Evolutionary conservation across 2,888 invertebrate species (phyloP).

Genomic region (Tiphia femorata): DNA sequence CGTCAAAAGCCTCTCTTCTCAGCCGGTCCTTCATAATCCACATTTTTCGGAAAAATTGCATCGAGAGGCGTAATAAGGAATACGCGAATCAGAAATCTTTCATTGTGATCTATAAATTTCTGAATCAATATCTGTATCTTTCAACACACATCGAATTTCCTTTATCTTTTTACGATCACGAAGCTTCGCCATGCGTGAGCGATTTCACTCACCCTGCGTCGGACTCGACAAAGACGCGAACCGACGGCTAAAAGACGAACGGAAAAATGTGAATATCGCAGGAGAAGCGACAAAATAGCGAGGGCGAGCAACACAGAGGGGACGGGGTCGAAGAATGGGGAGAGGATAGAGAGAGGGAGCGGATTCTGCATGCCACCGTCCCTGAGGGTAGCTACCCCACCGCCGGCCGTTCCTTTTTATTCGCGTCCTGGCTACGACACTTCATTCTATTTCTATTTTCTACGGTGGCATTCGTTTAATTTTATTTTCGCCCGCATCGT

Average conservation of each 20-base stretch:
- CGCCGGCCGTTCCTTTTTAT: constrained; percentile 26
- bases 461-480: constrained; percentile 13
- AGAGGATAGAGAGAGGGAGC: not conserved
- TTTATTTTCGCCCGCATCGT: constrained; percentile 12
- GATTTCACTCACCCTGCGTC: too few relatives aligned
- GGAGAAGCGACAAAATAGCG: not conserved
- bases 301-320: not conserved
- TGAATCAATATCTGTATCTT: too few relatives aligned
- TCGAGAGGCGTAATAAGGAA: too few relatives aligned
- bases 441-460: constrained; percentile 37
- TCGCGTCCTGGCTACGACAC: constrained; percentile 26
- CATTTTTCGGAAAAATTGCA: too few relatives aligned
- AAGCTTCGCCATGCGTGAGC: too few relatives aligned
- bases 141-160: too few relatives aligned
- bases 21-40: too few relatives aligned
- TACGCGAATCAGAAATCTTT: too few relatives aligned
- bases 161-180: too few relatives aligned
- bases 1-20: too few relatives aligned
- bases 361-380: constrained; percentile 7
- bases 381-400: constrained; percentile 15
- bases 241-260: not conserved
- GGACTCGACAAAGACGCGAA: too few relatives aligned
- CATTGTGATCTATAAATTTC: too few relatives aligned
- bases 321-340: not conserved
- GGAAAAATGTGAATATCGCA: constrained; percentile 4